phyloP scores from a whole-genome alignment of 2,888 invertebrate genomes.

The Drosophila paramelanica region DNA sequence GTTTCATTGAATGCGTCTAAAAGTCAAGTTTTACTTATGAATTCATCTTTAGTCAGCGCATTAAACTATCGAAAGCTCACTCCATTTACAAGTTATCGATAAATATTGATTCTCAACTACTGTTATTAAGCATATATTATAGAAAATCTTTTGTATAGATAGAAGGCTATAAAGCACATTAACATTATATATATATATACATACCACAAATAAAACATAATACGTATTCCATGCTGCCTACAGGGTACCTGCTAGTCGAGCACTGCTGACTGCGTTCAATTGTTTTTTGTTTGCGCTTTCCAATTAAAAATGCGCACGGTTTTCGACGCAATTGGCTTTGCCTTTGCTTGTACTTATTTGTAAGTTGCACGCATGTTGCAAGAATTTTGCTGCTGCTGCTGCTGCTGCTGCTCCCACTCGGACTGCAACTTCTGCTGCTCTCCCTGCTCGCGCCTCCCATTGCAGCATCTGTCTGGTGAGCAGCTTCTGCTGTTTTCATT shows the following conservation, averaged over 20 bases:
- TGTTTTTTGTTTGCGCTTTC: constrained; percentile 55
- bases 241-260: not conserved
- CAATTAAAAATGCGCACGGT: constrained; percentile 73
- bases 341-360: constrained; percentile 71
- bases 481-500: constrained; percentile 50
- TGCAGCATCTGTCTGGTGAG: constrained; percentile 15
- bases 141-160: too few relatives aligned
- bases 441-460: not conserved
- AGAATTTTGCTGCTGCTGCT: constrained; percentile 5
- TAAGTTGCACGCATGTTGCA: constrained; percentile 72
- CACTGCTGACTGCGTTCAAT: not conserved
- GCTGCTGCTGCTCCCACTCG: constrained; percentile 3
- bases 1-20: too few relatives aligned
- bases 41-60: too few relatives aligned
- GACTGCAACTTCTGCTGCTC: not conserved
- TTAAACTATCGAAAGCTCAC: too few relatives aligned
- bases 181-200: too few relatives aligned
- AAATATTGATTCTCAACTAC: too few relatives aligned
- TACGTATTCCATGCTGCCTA: not conserved
- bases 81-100: too few relatives aligned
- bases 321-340: constrained; percentile 63
- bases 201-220: too few relatives aligned
- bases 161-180: too few relatives aligned
- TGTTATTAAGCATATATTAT: too few relatives aligned
- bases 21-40: too few relatives aligned